phyloP scores from a whole-genome alignment of 2,888 invertebrate species.

The Myopa testacea region DNA sequence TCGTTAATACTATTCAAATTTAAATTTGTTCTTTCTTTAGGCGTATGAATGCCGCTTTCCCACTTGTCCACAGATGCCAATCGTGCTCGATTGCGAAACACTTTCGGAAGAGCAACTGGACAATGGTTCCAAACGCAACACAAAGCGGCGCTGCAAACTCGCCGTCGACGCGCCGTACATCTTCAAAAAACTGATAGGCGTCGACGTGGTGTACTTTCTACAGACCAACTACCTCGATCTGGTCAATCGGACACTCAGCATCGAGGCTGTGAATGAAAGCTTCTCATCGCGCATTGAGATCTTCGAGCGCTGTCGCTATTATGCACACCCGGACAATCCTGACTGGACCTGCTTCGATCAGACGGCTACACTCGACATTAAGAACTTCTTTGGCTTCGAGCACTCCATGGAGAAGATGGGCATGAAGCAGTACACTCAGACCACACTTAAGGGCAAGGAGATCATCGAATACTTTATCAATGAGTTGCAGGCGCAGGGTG shows the following conservation, averaged over 20 bases:
- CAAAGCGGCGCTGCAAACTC: conserved; percentile 87
- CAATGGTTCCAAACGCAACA: conserved; percentile 82
- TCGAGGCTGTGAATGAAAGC: conserved; percentile 93
- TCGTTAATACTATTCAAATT: background rate
- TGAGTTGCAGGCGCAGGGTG: conserved; percentile 81
- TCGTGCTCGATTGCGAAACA: conserved; percentile 89
- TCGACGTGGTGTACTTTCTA: conserved; percentile 89
- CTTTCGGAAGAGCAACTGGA: conserved; percentile 80
- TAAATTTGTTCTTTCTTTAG: conserved; percentile 69
- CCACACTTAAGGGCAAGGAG: conserved; percentile 80
- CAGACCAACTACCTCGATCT: conserved; percentile 90
- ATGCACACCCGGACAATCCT: conserved; percentile 88
- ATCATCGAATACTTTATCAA: conserved; percentile 91
- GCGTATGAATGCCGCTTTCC: conserved; percentile 96
- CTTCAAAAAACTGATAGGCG: conserved; percentile 93
- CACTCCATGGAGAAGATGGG: conserved; percentile 94
- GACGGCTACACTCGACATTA: conserved; percentile 89
- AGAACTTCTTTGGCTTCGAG: conserved; percentile 95
- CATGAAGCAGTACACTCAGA: conserved; percentile 90
- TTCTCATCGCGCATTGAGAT: conserved; percentile 86
- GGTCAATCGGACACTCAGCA: conserved; percentile 81
- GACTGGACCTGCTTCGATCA: conserved; percentile 98
- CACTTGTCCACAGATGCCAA: conserved; percentile 92
- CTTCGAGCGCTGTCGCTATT: conserved; percentile 81
- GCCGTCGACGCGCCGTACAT: conserved; percentile 95